These are phyloP conservation scores for Magallana angulata DNA, from an alignment of 1,140 invertebrate species.

Conservation along the genomic window DNA sequence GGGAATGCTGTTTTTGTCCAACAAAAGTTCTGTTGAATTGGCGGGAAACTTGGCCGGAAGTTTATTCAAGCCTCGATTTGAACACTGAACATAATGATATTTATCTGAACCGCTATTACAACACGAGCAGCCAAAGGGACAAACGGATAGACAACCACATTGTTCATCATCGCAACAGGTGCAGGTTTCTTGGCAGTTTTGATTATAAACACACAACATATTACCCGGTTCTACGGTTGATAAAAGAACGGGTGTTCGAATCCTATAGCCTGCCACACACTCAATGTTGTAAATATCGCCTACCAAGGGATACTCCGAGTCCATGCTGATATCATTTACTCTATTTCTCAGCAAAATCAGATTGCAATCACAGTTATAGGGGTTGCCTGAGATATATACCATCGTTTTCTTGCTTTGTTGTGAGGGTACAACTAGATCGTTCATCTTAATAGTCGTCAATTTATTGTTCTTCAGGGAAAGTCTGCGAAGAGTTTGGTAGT, in stretches of 20 bases:
- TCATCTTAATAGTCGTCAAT: conserved; percentile 51
- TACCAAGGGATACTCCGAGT: conserved; percentile 54
- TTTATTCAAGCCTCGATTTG: conserved; percentile 48
- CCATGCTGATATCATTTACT: conserved; percentile 42
- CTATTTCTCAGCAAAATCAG: conserved; percentile 66
- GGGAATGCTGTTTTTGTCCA: conserved; percentile 66
- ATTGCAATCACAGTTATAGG: conserved; percentile 67
- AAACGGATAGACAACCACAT: conserved; percentile 14
- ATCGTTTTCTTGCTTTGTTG: conserved; percentile 44
- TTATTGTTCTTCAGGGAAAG: conserved; percentile 64
- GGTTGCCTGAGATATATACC: conserved; percentile 63
- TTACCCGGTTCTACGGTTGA: conserved; percentile 38
- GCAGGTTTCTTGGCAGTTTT: conserved; percentile 60
- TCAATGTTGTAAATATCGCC: conserved; percentile 51
- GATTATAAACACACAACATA: conserved; percentile 66
- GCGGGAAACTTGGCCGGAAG: conserved; percentile 61
- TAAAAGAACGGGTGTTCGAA: conserved; percentile 41
- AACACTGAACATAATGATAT: conserved; percentile 56
- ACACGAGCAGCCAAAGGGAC: conserved; percentile 57
- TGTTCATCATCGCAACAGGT: conserved; percentile 61
- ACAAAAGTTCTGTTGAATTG: conserved; percentile 58
- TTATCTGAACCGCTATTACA: conserved; percentile 40
- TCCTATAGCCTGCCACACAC: conserved; percentile 54
- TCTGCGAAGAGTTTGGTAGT: conserved; percentile 47
- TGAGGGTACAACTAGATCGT: conserved; percentile 55